Conservation (phyloP, 2,888 invertebrate genomes). For the Allophyes oxyacanthae region DNA sequence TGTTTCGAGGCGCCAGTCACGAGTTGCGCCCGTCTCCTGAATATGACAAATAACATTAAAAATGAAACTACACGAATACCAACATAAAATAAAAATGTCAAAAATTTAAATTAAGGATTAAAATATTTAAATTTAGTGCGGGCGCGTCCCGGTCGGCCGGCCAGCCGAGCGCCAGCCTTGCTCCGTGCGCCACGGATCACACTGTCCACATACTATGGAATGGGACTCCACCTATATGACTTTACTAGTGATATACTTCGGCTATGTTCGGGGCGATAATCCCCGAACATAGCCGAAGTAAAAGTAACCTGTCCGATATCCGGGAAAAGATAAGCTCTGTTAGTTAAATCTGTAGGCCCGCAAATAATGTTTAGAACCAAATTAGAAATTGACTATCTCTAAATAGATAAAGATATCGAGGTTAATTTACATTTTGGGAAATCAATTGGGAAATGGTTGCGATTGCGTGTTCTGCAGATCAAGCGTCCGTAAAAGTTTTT, state of each 20-base stretch:
- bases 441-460: too few relatives aligned
- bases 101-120: conserved; percentile 90
- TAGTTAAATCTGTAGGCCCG: too few relatives aligned
- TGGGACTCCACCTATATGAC: conserved; percentile 44
- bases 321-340: too few relatives aligned
- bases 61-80: conserved; percentile 88
- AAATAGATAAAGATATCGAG: too few relatives aligned
- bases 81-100: conserved; percentile 90
- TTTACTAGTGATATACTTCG: too few relatives aligned
- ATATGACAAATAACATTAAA: conserved; percentile 89
- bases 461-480: too few relatives aligned
- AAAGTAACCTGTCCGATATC: too few relatives aligned
- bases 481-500: too few relatives aligned
- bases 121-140: conserved; percentile 90
- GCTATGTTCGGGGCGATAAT: not conserved
- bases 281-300: too few relatives aligned
- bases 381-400: too few relatives aligned
- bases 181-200: conserved; percentile 52
- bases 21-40: conserved; percentile 78
- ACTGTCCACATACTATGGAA: conserved; percentile 60
- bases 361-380: too few relatives aligned
- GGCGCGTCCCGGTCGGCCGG: conserved; percentile 71
- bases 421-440: too few relatives aligned
- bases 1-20: conserved; percentile 81
- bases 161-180: conserved; percentile 64